phyloP scores from a whole-genome alignment of 2,797 vertebrate species.

The Bovichtus variegatus region DNA sequence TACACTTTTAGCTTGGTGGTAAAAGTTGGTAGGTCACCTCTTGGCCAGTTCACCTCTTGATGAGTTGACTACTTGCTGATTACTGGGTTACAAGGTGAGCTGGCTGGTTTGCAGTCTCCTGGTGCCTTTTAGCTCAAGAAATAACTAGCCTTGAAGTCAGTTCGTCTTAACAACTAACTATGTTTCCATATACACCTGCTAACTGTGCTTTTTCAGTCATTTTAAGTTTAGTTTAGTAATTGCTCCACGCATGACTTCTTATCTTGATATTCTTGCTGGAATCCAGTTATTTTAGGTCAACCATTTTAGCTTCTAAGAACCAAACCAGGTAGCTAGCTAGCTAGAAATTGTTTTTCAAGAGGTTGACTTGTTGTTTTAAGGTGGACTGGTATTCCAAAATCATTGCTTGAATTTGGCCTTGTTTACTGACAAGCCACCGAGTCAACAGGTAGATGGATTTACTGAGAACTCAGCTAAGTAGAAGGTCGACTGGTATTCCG shows the following conservation, averaged over 20 bases:
- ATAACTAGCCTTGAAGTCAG: conserved; percentile 11
- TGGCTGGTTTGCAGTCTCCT: conserved; percentile 37
- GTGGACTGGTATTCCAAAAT: conserved; percentile 64
- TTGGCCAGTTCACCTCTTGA: conserved; percentile 31
- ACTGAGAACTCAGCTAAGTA: conserved; percentile 20
- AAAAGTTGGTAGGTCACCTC: conserved; percentile 29
- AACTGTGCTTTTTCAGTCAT: conserved; percentile 40
- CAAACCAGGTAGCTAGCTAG: conserved; percentile 28
- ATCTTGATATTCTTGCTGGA: conserved; percentile 19
- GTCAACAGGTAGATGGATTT: conserved; percentile 27
- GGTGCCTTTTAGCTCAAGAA: conserved; percentile 17
- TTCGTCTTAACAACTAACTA: conserved; percentile 19
- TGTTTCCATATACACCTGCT: conserved; percentile 16
- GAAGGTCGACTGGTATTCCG: conserved; percentile 32
- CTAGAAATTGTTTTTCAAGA: conserved; percentile 42
- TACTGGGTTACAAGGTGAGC: conserved; percentile 39
- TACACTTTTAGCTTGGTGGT: conserved; percentile 46
- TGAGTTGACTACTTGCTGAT: conserved; percentile 34
- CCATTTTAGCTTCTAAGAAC: conserved; percentile 12
- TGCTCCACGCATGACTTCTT: conserved; percentile 3
- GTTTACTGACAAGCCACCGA: conserved; percentile 31
- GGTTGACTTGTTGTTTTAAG: conserved; percentile 65
- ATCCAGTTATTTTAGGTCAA: conserved; percentile 33
- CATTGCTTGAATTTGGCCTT: conserved; percentile 47
- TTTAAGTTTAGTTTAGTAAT: conserved; percentile 1